These are phyloP conservation scores for Hemaris fuciformis DNA, from an alignment of 2,888 invertebrate species.

Conservation along the genomic window DNA sequence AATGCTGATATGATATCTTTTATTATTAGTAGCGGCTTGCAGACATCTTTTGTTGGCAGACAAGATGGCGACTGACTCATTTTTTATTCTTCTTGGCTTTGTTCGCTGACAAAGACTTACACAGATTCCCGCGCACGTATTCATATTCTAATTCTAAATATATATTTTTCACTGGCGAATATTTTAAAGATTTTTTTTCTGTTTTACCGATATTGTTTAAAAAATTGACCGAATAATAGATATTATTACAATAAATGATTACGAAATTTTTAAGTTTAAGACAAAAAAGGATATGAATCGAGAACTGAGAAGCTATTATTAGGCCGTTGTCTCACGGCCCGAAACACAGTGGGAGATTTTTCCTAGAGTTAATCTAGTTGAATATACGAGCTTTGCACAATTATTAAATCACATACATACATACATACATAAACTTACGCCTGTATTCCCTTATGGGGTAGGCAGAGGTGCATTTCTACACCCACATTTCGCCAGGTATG, in stretches of 20 bases:
- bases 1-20: neutral
- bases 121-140: neutral
- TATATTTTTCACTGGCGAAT: too few relatives aligned
- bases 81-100: neutral
- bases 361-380: neutral
- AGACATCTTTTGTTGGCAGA: neutral
- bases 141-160: neutral
- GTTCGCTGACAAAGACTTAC: neutral
- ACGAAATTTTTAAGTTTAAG: too few relatives aligned
- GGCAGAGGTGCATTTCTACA: too few relatives aligned
- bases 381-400: neutral
- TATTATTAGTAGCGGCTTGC: neutral
- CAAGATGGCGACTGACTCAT: neutral
- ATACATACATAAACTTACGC: too few relatives aligned
- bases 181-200: too few relatives aligned
- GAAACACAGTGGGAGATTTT: neutral
- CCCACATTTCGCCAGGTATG: too few relatives aligned
- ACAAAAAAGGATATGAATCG: neutral
- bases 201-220: too few relatives aligned
- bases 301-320: neutral
- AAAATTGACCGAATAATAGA: too few relatives aligned
- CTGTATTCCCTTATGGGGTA: too few relatives aligned
- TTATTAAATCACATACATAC: too few relatives aligned
- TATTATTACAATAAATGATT: too few relatives aligned
- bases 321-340: neutral